These are phyloP conservation scores for Lottia scabra DNA, from an alignment of 2,888 invertebrate species.

Conservation along the genomic window DNA sequence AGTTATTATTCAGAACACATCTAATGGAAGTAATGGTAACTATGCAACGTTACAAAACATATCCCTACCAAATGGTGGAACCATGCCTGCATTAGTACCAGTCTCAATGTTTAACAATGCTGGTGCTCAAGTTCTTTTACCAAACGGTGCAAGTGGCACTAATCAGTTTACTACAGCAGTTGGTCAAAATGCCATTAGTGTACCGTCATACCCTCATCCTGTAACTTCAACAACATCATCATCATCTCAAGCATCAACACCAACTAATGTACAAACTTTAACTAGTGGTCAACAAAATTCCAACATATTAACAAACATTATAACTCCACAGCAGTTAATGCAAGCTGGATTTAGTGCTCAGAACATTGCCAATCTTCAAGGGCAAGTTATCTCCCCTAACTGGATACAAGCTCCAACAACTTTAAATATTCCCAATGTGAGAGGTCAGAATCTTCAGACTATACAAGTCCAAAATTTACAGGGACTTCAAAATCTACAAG, in stretches of 20 bases:
- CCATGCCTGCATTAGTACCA: conserved; percentile 45
- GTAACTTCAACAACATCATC: conserved; percentile 42
- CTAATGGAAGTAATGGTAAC: not conserved
- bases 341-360: conserved; percentile 45
- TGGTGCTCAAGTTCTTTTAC: conserved; percentile 37
- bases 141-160: conserved; percentile 14
- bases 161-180: conserved; percentile 27
- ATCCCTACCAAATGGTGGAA: not conserved
- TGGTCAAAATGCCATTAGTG: conserved; percentile 32
- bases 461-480: conserved; percentile 58
- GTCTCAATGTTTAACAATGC: conserved; percentile 43
- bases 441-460: conserved; percentile 45
- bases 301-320: conserved; percentile 29
- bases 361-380: conserved; percentile 45
- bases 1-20: not conserved
- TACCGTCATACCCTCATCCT: conserved; percentile 44
- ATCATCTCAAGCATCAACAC: conserved; percentile 23
- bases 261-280: not conserved
- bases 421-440: conserved; percentile 46
- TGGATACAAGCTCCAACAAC: conserved; percentile 37
- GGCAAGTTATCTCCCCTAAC: conserved; percentile 52
- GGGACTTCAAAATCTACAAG: conserved; percentile 49
- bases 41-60: conserved; percentile 4
- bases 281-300: conserved; percentile 8
- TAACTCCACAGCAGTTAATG: conserved; percentile 48